Evolutionary conservation across 1,140 invertebrate genomes (phyloP).

Genomic region (Cydia pomonella): DNA sequence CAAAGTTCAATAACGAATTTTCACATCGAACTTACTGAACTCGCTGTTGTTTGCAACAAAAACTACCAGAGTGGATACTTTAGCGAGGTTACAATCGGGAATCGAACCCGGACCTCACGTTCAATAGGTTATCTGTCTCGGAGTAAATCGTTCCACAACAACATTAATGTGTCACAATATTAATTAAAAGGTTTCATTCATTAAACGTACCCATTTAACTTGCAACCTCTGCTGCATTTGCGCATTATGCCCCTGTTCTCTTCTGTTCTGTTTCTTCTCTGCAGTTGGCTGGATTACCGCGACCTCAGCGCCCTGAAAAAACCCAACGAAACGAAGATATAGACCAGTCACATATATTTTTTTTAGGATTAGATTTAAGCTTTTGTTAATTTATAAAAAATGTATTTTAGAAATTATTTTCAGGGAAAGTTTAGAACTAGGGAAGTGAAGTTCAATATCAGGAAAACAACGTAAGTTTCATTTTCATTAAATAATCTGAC

Average conservation of each 20-base stretch:
- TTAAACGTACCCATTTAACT: constrained; percentile 1
- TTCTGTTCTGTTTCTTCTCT: neutral
- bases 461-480: too few relatives aligned
- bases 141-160: constrained; percentile 8
- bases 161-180: neutral
- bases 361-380: neutral
- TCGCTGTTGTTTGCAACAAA: neutral
- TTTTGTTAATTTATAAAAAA: neutral
- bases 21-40: neutral
- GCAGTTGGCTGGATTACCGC: neutral
- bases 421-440: neutral
- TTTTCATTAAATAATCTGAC: too few relatives aligned
- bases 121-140: constrained; percentile 7
- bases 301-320: neutral
- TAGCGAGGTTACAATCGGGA: constrained; percentile 11
- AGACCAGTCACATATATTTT: neutral
- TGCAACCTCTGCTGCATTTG: neutral
- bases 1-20: neutral
- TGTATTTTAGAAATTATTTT: too few relatives aligned
- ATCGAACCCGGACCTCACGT: constrained; percentile 12
- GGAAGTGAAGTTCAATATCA: too few relatives aligned
- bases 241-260: neutral
- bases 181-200: constrained; percentile 11
- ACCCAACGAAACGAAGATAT: neutral
- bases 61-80: neutral